These are phyloP conservation scores for Euzetes globulus DNA, from an alignment of 2,888 invertebrate genomes.

Conservation along the genomic window DNA sequence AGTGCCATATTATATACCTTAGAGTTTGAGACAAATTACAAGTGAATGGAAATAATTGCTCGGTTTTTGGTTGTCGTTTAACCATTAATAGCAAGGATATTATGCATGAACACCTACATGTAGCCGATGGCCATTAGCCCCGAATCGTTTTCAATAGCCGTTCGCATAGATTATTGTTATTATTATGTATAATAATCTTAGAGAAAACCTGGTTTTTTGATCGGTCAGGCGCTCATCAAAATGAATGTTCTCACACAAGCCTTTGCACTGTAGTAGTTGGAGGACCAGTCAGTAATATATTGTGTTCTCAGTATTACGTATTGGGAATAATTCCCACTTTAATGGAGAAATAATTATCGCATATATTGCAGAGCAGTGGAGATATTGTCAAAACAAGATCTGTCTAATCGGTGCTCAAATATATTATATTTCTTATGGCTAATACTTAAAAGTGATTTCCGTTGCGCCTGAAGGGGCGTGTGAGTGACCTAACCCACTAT, in stretches of 20 bases:
- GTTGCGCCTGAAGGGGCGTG: constrained; percentile 32
- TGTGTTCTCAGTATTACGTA: constrained; percentile 17
- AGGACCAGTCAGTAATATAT: background rate
- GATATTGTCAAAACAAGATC: constrained; percentile 28
- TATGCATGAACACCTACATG: constrained; percentile 30
- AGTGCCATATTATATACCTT: background rate
- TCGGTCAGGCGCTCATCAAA: constrained; percentile 30
- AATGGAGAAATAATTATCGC: constrained; percentile 31
- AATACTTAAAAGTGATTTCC: constrained; percentile 30
- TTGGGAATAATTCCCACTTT: constrained; percentile 31
- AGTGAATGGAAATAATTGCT: constrained; percentile 29
- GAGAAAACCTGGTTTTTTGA: constrained; percentile 18
- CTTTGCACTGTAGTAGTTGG: background rate
- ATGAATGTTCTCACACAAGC: constrained; percentile 27
- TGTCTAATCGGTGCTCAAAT: constrained; percentile 17
- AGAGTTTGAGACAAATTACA: constrained; percentile 18
- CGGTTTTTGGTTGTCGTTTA: constrained; percentile 29
- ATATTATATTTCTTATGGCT: constrained; percentile 25
- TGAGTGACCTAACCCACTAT: constrained; percentile 32
- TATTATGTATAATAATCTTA: background rate
- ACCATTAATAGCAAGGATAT: background rate
- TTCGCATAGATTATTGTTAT: background rate
- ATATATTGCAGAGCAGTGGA: background rate
- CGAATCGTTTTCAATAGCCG: background rate
- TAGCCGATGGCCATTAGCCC: constrained; percentile 26